These are phyloP conservation scores for Euclidia mi DNA, from an alignment of 2,888 invertebrate species.

Conservation along the genomic window DNA sequence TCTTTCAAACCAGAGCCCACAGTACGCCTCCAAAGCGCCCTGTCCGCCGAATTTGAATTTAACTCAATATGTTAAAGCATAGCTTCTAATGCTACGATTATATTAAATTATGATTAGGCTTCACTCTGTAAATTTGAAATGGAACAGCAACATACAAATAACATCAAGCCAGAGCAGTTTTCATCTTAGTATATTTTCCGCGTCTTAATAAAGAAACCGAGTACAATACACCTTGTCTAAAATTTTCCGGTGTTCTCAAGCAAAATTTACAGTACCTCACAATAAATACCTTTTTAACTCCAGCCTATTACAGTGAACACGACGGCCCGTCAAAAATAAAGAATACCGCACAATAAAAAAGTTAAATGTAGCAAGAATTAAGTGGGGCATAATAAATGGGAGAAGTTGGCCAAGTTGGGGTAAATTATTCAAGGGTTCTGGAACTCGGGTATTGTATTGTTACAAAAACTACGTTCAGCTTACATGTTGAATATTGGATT, in stretches of 20 bases:
- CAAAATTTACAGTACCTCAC: not conserved
- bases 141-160: too few relatives aligned
- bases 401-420: constrained; percentile 30
- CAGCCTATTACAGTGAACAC: constrained; percentile 6
- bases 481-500: constrained; percentile 28
- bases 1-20: too few relatives aligned
- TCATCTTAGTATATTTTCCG: too few relatives aligned
- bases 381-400: constrained; percentile 49
- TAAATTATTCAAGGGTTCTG: constrained; percentile 42
- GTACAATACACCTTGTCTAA: too few relatives aligned
- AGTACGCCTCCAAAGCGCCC: too few relatives aligned
- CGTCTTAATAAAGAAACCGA: too few relatives aligned
- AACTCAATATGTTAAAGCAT: too few relatives aligned
- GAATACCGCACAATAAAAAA: constrained; percentile 21
- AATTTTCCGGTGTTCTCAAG: not conserved
- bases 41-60: too few relatives aligned
- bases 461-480: constrained; percentile 20
- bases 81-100: too few relatives aligned
- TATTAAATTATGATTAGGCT: too few relatives aligned
- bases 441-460: constrained; percentile 14
- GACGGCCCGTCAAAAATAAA: not conserved
- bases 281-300: constrained; percentile 10
- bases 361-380: constrained; percentile 33
- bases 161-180: too few relatives aligned
- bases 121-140: too few relatives aligned